Conservation (phyloP, 2,113 vertebrate genomes). For the Chelonoidis abingdonii region DNA sequence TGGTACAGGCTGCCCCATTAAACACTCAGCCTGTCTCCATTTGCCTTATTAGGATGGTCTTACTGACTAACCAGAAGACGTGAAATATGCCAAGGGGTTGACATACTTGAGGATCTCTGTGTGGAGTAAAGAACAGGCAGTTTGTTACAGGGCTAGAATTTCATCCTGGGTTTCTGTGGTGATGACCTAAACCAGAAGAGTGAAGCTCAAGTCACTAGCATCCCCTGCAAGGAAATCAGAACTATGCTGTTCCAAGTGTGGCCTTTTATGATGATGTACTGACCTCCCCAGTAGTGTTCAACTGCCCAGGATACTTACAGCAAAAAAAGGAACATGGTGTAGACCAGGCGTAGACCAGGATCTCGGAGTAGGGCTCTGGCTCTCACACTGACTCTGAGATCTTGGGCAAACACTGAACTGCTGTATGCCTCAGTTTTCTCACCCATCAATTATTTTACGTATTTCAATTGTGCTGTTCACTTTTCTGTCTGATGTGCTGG, state of each 20-base stretch:
- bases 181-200: background rate
- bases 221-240: background rate
- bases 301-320: background rate
- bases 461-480: background rate
- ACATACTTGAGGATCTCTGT: background rate
- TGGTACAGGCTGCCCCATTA: background rate
- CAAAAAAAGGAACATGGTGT: background rate
- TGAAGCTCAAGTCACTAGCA: background rate
- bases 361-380: background rate
- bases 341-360: background rate
- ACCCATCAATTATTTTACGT: background rate
- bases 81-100: background rate
- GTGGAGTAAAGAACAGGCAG: background rate
- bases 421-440: background rate
- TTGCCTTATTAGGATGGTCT: constrained; percentile 11
- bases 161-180: constrained; percentile 5
- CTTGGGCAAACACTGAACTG: background rate
- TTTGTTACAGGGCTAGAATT: constrained; percentile 20
- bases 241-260: background rate
- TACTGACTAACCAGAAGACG: background rate
- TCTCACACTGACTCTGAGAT: background rate
- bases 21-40: background rate
- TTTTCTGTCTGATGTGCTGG: background rate
- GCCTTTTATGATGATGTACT: background rate
- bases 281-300: background rate